Conservation (phyloP, 2,888 invertebrate species). For the Aplocera efformata region DNA sequence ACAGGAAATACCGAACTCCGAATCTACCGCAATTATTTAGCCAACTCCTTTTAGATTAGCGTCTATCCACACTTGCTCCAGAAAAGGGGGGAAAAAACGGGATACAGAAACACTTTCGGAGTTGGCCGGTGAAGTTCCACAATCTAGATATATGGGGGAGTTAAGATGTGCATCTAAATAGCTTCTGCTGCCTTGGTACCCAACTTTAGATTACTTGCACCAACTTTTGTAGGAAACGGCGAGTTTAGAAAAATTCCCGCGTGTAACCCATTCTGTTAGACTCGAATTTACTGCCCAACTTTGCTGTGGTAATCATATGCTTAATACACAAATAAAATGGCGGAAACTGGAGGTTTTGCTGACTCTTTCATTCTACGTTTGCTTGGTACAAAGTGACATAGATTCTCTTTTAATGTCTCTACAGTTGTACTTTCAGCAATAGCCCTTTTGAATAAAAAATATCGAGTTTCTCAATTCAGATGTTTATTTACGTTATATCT, state of each 20-base stretch:
- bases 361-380: constrained; percentile 14
- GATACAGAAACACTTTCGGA: constrained; percentile 48
- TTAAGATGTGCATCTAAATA: constrained; percentile 81
- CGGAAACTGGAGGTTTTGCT: constrained; percentile 33
- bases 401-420: too few species aligned
- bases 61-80: constrained; percentile 43
- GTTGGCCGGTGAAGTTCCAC: constrained; percentile 53
- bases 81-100: constrained; percentile 36
- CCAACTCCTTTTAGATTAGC: constrained; percentile 52
- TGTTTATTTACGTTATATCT: too few species aligned
- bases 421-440: too few species aligned
- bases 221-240: constrained; percentile 52
- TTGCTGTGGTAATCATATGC: constrained; percentile 38
- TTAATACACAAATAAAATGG: constrained; percentile 37
- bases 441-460: too few species aligned
- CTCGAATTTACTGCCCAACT: constrained; percentile 69
- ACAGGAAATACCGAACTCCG: too few species aligned
- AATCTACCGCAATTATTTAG: constrained; percentile 39
- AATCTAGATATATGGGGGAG: constrained; percentile 78
- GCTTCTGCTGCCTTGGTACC: constrained; percentile 74
- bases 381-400: too few species aligned
- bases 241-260: constrained; percentile 50
- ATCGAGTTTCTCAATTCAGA: too few species aligned
- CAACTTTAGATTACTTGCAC: constrained; percentile 80
- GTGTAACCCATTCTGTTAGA: constrained; percentile 66